Evolutionary conservation across 2,888 invertebrate species (phyloP).

Genomic region (Lithodes maja): DNA sequence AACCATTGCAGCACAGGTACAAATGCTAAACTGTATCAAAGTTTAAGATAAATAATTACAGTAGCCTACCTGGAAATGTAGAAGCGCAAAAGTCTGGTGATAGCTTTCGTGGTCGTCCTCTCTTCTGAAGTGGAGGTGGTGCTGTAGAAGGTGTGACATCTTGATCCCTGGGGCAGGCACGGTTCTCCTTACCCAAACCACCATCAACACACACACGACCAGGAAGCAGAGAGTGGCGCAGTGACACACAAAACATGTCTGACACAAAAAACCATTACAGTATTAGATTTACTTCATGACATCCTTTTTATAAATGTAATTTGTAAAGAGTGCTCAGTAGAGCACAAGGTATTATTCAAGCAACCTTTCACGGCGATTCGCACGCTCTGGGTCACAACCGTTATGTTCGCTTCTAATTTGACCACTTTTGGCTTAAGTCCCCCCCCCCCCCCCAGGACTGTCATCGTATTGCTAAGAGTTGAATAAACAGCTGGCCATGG

Average conservation of each 20-base stretch:
- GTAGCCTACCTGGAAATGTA: slow-evolving; percentile 33
- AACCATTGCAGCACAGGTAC: no score
- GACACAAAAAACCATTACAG: not conserved
- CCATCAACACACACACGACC: slow-evolving; percentile 9
- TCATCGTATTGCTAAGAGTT: no score
- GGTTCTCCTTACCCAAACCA: slow-evolving; percentile 46
- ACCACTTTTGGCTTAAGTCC: no score
- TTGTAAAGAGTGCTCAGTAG: no score
- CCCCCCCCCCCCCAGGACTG: no score
- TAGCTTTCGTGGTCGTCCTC: slow-evolving; percentile 59
- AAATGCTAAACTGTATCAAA: not conserved
- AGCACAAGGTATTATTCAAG: no score
- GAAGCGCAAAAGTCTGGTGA: slow-evolving; percentile 49
- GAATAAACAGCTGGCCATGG: no score
- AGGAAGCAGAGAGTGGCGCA: slow-evolving; percentile 42
- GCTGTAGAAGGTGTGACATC: slow-evolving; percentile 53
- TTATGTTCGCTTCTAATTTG: no score
- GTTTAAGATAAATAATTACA: not conserved
- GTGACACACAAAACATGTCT: slow-evolving; percentile 37
- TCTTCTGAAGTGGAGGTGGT: slow-evolving; percentile 45
- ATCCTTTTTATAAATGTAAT: no score
- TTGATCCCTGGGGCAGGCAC: slow-evolving; percentile 38
- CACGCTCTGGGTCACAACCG: no score
- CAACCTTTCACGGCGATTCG: no score
- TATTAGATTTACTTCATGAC: no score